Evolutionary conservation across 2,113 vertebrate species (phyloP).

Genomic region (Thalassoma bifasciatum): DNA sequence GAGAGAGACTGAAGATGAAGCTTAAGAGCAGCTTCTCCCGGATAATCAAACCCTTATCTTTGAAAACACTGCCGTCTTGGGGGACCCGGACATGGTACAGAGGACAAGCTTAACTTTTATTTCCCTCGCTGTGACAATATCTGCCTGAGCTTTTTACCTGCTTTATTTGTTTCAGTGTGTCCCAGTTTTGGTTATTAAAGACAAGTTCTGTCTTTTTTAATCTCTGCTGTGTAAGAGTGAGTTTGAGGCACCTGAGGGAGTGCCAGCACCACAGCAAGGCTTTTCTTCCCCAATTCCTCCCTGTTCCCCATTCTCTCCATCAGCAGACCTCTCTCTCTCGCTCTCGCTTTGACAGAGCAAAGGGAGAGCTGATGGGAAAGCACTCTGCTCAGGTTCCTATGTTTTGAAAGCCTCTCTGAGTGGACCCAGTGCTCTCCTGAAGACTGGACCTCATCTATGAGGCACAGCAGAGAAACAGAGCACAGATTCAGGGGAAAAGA

Average conservation of each 20-base stretch:
- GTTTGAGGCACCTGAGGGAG: slow-evolving; percentile 45
- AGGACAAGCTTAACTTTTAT: slow-evolving; percentile 65
- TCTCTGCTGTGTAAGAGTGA: slow-evolving; percentile 28
- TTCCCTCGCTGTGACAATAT: slow-evolving; percentile 31
- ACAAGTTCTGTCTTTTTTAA: slow-evolving; percentile 32
- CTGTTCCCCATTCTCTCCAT: slow-evolving; percentile 13
- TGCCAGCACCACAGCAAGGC: slow-evolving; percentile 53
- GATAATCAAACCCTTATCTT: slow-evolving; percentile 69
- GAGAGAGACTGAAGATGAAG: slow-evolving; percentile 46
- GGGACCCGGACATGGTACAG: slow-evolving; percentile 58
- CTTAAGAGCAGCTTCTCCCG: slow-evolving; percentile 58
- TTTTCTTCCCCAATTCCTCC: slow-evolving; percentile 22
- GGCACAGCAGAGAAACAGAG: slow-evolving; percentile 3
- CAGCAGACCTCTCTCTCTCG: slow-evolving; percentile 21
- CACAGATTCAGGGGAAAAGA: slow-evolving; percentile 39
- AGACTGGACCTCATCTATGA: slow-evolving; percentile 18
- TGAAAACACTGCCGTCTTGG: slow-evolving; percentile 36
- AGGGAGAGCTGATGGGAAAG: slow-evolving; percentile 67
- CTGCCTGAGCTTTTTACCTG: slow-evolving; percentile 7
- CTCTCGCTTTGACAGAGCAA: slow-evolving; percentile 52
- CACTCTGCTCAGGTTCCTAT: slow-evolving; percentile 44
- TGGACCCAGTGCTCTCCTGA: slow-evolving; percentile 8
- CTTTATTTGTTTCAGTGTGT: slow-evolving; percentile 6
- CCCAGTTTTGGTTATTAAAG: slow-evolving; percentile 42
- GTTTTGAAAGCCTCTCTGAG: slow-evolving; percentile 52